Conservation (phyloP, 1,140 invertebrate genomes). For the Oryctes rhinoceros region DNA sequence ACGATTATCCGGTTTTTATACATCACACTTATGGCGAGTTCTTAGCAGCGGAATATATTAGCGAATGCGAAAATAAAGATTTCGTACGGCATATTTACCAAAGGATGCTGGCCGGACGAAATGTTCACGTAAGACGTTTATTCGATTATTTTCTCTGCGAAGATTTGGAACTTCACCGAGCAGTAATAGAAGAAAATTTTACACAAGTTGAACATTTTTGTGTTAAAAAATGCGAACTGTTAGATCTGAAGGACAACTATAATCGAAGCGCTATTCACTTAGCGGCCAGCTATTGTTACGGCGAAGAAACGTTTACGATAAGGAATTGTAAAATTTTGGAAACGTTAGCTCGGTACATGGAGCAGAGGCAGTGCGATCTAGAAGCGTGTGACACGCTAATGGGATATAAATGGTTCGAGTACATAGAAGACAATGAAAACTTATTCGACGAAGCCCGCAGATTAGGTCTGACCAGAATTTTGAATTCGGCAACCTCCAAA, state of each 20-base stretch:
- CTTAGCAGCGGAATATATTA: background rate
- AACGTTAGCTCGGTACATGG: background rate
- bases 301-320: background rate
- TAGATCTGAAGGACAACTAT: background rate
- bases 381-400: background rate
- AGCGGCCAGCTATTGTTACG: conserved; percentile 14
- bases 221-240: background rate
- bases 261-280: background rate
- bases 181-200: conserved; percentile 11
- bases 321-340: conserved; percentile 19
- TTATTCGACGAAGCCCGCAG: background rate
- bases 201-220: conserved; percentile 4
- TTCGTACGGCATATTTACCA: background rate
- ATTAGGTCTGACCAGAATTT: background rate
- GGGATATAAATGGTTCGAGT: background rate
- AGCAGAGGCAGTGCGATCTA: background rate
- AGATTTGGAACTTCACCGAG: conserved; percentile 13
- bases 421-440: conserved; percentile 20
- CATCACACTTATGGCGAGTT: background rate
- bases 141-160: background rate
- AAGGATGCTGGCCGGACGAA: background rate
- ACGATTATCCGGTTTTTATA: background rate
- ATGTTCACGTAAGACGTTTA: background rate
- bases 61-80: background rate
- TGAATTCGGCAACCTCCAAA: background rate